Evolutionary conservation across 2,888 invertebrate genomes (phyloP).

Genomic region (Frankliniella fusca): DNA sequence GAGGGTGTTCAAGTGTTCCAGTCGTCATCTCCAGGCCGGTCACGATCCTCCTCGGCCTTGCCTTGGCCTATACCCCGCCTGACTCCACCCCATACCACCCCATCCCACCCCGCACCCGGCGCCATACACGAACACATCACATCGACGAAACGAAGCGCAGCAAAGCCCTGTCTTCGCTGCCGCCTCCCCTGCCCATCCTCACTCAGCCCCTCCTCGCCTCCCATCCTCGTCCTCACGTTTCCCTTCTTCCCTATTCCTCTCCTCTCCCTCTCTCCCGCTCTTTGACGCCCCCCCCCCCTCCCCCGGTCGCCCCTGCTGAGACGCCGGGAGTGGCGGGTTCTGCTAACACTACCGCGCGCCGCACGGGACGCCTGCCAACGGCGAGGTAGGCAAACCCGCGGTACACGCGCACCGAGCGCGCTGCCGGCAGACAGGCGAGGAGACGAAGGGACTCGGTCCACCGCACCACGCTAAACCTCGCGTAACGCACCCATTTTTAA

Average conservation of each 20-base stretch:
- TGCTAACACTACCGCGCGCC: no score
- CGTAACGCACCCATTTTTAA: background rate
- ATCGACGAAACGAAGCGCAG: background rate
- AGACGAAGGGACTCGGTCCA: background rate
- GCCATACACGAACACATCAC: background rate
- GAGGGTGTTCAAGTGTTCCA: background rate
- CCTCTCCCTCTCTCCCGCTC: no score
- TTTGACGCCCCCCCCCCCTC: no score
- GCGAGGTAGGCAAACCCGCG: background rate
- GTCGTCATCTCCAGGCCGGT: conserved; percentile 11
- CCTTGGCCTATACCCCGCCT: background rate
- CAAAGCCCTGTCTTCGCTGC: background rate
- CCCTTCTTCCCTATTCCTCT: no score
- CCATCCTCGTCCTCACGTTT: no score
- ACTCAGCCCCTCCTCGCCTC: no score
- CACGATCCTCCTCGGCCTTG: background rate
- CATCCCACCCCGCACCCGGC: background rate
- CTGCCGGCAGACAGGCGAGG: background rate
- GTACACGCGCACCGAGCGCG: background rate
- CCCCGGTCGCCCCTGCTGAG: no score
- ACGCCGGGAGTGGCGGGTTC: no score
- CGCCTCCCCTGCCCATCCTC: no score
- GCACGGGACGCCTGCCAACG: background rate
- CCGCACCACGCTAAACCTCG: background rate
- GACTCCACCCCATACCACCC: background rate